Evolutionary conservation across 2,797 vertebrate species (phyloP).

Genomic region (Anguilla megastoma): DNA sequence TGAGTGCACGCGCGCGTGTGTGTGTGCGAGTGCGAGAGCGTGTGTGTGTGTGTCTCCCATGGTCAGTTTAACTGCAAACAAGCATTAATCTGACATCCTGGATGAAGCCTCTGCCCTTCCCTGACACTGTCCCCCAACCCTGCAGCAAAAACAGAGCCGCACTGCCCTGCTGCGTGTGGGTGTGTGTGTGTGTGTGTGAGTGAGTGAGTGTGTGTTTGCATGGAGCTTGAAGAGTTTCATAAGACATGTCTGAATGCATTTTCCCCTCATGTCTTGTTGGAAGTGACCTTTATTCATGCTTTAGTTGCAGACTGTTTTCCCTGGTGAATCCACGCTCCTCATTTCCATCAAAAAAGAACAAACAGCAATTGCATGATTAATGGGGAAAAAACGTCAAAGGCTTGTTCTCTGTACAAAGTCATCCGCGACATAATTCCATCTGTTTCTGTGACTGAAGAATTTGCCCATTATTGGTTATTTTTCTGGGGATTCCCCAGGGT

Average conservation of each 20-base stretch:
- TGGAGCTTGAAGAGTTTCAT: background rate
- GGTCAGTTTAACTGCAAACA: constrained; percentile 8
- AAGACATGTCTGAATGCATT: background rate
- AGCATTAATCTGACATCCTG: constrained; percentile 9
- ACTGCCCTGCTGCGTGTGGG: background rate
- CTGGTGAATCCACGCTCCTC: constrained; percentile 1
- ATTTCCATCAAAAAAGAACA: constrained; percentile 7
- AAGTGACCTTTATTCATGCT: background rate
- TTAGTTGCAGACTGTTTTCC: background rate
- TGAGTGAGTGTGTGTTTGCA: background rate
- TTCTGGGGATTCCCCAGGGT: background rate
- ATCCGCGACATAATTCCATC: background rate
- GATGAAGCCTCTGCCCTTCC: background rate
- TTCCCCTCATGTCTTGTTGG: background rate
- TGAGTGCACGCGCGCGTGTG: background rate
- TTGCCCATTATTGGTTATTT: background rate
- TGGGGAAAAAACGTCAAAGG: constrained; percentile 26
- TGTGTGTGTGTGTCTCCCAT: background rate
- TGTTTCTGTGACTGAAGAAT: background rate
- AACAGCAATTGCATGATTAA: constrained; percentile 12
- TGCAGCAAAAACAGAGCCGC: background rate
- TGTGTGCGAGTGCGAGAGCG: background rate
- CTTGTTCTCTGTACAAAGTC: background rate
- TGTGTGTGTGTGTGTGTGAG: background rate
- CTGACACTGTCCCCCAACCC: background rate